phyloP scores from a whole-genome alignment of 2,113 vertebrate genomes.

The Dendropsophus ebraccatus region DNA sequence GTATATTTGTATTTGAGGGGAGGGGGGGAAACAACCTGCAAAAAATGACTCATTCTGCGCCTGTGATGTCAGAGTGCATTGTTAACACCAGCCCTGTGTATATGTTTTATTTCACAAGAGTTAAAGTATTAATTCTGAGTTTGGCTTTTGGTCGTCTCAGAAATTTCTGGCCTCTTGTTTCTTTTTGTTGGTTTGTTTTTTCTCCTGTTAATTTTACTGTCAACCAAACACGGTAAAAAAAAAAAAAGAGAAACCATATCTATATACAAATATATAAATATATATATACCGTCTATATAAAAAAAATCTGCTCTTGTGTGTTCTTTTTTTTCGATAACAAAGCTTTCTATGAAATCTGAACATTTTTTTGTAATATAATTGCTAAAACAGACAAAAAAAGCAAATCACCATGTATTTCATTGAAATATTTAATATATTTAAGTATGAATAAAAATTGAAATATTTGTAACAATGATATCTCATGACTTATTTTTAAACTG shows the following conservation, averaged over 20 bases:
- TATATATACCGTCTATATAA: conserved; percentile 25
- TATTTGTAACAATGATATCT: conserved; percentile 66
- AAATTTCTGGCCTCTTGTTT: conserved; percentile 27
- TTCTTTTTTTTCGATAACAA: conserved; percentile 50
- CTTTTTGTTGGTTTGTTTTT: not conserved
- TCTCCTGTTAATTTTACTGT: conserved; percentile 39
- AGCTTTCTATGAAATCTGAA: conserved; percentile 54
- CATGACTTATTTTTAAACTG: conserved; percentile 38
- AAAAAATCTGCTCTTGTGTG: conserved; percentile 50
- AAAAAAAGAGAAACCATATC: not conserved
- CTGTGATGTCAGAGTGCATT: conserved; percentile 53
- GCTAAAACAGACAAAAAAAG: conserved; percentile 59
- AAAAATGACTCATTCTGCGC: conserved; percentile 41
- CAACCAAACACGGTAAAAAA: conserved; percentile 24
- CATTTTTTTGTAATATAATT: conserved; percentile 68
- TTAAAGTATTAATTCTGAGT: conserved; percentile 45
- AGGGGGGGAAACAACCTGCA: conserved; percentile 24
- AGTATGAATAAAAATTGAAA: conserved; percentile 70
- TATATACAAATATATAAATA: not conserved
- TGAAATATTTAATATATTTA: conserved; percentile 77
- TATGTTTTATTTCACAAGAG: conserved; percentile 52
- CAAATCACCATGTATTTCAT: conserved; percentile 68
- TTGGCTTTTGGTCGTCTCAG: conserved; percentile 36
- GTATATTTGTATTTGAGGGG: conserved; percentile 40
- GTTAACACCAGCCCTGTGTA: conserved; percentile 52